Percentiles rank a stretch among this genome's conserved stretches.
Evolutionary conservation across 2,113 vertebrate species (phyloP).

Genomic region (Aegotheles bennettii): DNA sequence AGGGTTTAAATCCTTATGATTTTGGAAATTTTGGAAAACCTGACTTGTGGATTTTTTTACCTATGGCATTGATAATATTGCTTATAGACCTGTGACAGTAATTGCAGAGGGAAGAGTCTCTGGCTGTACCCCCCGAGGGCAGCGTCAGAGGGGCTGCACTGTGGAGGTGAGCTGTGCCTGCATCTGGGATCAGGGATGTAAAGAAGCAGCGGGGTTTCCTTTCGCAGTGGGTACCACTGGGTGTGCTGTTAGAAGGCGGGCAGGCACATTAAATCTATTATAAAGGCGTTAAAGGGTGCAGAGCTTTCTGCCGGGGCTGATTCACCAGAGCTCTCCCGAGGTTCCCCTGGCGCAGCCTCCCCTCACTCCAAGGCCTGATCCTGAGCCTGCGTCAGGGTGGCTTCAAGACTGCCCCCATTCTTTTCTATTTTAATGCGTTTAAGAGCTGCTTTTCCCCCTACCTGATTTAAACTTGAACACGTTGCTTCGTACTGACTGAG

Average conservation of each 20-base stretch:
- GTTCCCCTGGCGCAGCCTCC: neutral
- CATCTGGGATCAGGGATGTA: fast-evolving
- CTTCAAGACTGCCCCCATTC: neutral
- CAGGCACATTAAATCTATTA: neutral
- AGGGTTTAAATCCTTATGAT: neutral
- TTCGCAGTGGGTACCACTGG: neutral
- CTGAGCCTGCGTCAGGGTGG: neutral
- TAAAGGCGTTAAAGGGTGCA: neutral
- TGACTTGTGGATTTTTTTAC: neutral
- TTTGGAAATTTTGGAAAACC: neutral
- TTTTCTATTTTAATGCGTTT: neutral
- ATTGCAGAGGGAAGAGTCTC: neutral
- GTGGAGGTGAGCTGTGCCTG: neutral
- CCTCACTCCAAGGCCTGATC: neutral
- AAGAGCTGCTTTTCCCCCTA: neutral
- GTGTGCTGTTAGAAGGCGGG: neutral
- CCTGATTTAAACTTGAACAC: neutral
- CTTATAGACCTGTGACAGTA: neutral
- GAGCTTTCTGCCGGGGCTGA: neutral
- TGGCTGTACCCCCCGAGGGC: neutral
- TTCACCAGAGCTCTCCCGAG: neutral
- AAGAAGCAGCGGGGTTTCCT: neutral
- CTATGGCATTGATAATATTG: neutral
- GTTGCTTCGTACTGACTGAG: neutral
- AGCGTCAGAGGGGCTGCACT: neutral